These are phyloP conservation scores for Nycticebus coucang DNA, from an alignment of 2,113 vertebrate genomes.

Conservation along the genomic window DNA sequence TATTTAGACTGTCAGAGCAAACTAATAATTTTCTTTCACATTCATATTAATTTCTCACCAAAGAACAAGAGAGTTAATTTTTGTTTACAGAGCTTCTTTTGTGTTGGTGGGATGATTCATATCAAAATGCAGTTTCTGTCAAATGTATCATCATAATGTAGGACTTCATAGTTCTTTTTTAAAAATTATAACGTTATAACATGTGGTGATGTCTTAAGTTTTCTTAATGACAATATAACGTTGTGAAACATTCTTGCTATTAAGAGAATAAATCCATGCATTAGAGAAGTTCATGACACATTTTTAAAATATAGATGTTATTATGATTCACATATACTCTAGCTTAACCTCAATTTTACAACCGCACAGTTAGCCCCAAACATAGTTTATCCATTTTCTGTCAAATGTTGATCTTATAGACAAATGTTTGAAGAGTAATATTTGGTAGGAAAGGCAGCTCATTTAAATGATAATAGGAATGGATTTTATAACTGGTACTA, in stretches of 20 bases:
- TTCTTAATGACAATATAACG: conserved; percentile 60
- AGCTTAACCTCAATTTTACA: conserved; percentile 39
- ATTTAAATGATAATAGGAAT: conserved; percentile 11
- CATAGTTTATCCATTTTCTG: conserved; percentile 33
- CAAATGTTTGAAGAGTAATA: not conserved
- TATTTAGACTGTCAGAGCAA: conserved; percentile 72
- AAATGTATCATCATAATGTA: conserved; percentile 60
- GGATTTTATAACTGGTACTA: not conserved
- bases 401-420: not conserved
- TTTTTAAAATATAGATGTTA: conserved; percentile 55
- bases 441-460: not conserved
- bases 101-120: conserved; percentile 56
- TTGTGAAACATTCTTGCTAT: conserved; percentile 62
- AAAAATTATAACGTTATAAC: conserved; percentile 65
- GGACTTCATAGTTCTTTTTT: conserved; percentile 58
- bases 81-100: conserved; percentile 66
- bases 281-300: conserved; percentile 48
- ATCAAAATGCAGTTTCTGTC: conserved; percentile 60
- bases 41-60: conserved; percentile 70
- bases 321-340: conserved; percentile 27
- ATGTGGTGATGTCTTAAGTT: conserved; percentile 46
- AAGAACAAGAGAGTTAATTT: conserved; percentile 54
- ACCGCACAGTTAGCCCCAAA: conserved; percentile 31
- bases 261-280: conserved; percentile 62
- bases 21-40: conserved; percentile 73